Evolutionary conservation across 1,140 invertebrate genomes (phyloP).

Genomic region (Drosophila persimilis): DNA sequence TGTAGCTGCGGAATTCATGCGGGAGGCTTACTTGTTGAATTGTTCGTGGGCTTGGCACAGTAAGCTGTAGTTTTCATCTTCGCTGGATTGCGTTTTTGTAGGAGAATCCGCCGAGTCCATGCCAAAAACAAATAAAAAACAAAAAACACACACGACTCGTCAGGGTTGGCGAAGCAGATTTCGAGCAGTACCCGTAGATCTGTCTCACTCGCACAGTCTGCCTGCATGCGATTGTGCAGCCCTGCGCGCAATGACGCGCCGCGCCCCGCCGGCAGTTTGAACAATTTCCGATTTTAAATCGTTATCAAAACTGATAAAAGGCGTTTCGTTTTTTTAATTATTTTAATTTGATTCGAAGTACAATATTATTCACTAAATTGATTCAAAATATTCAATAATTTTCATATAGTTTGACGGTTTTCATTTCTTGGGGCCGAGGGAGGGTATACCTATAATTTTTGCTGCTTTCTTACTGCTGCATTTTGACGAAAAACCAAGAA

Average conservation of each 20-base stretch:
- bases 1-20: too few relatives aligned
- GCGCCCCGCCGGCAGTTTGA: too few relatives aligned
- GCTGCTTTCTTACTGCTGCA: slow-evolving; percentile 56
- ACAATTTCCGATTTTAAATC: slow-evolving; percentile 9
- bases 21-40: slow-evolving; percentile 66
- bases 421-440: slow-evolving; percentile 37
- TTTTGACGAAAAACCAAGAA: slow-evolving; percentile 49
- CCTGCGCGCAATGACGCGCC: too few relatives aligned
- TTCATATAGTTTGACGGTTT: slow-evolving; percentile 50
- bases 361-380: slow-evolving; percentile 73
- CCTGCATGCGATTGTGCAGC: too few relatives aligned
- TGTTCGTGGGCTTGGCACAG: slow-evolving; percentile 72
- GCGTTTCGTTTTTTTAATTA: slow-evolving; percentile 58
- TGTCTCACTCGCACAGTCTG: too few relatives aligned
- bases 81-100: slow-evolving; percentile 68
- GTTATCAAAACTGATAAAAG: background rate
- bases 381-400: slow-evolving; percentile 74
- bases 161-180: slow-evolving; percentile 1
- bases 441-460: slow-evolving; percentile 6
- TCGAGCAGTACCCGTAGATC: too few relatives aligned
- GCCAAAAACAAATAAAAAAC: slow-evolving; percentile 64
- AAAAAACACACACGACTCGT: slow-evolving; percentile 33
- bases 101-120: slow-evolving; percentile 74
- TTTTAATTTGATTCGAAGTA: slow-evolving; percentile 76
- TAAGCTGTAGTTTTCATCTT: slow-evolving; percentile 72